A percentile compares a stretch with the other conserved stretches of the same genome.
Conservation (phyloP, 1,140 invertebrate species). For the Ladona fulva region DNA sequence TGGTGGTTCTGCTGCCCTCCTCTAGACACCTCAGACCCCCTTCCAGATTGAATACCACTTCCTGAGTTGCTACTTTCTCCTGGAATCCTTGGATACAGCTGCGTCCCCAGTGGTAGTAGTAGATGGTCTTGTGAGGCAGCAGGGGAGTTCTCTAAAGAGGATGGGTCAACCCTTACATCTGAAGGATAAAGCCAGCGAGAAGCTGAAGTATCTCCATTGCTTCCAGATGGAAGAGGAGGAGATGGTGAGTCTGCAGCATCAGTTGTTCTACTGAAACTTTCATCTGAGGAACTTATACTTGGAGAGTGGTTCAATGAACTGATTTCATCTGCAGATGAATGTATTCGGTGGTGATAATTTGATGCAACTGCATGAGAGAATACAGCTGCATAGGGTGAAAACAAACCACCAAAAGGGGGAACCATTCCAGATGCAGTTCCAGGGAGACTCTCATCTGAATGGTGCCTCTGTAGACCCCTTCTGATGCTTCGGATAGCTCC, state of each 20-base stretch:
- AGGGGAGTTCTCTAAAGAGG: conserved; percentile 39
- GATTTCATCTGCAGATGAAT: conserved; percentile 69
- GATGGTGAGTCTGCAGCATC: conserved; percentile 53
- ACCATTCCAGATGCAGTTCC: conserved; percentile 16
- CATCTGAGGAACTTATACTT: conserved; percentile 68
- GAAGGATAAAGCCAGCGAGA: conserved; percentile 51
- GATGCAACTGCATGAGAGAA: neutral
- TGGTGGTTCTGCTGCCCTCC: neutral
- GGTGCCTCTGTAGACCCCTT: conserved; percentile 39
- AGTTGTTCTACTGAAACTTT: conserved; percentile 66
- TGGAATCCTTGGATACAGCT: neutral
- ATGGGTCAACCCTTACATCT: conserved; percentile 37
- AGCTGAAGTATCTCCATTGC: conserved; percentile 36
- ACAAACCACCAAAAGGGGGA: conserved; percentile 14
- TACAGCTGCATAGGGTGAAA: neutral
- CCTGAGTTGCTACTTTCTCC: neutral
- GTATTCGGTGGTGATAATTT: conserved; percentile 40
- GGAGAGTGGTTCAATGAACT: conserved; percentile 68
- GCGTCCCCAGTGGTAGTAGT: conserved; percentile 30
- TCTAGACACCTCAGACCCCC: neutral
- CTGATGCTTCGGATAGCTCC: conserved; percentile 22
- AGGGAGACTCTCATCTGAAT: conserved; percentile 52
- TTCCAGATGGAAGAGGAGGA: conserved; percentile 41
- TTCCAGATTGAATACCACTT: neutral
- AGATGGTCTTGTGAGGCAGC: conserved; percentile 39